Evolutionary conservation across 1,140 invertebrate genomes (phyloP).

Genomic region (Scaptodrosophila lebanonensis): DNA sequence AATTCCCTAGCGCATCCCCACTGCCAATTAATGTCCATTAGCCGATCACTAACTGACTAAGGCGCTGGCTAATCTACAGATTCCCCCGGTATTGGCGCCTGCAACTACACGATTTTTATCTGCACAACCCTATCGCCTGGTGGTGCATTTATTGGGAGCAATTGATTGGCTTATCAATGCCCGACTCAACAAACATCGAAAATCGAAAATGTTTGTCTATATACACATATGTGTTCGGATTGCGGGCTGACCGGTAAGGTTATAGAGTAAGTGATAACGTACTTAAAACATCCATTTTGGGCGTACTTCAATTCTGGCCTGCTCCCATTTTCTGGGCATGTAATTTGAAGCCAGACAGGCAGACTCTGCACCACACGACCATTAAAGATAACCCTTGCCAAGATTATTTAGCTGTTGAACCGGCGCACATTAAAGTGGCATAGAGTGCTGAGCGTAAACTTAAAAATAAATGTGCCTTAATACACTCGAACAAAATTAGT

Average conservation of each 20-base stretch:
- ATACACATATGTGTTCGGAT: background rate
- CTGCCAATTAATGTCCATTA: too few relatives aligned
- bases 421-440: slow-evolving; percentile 19
- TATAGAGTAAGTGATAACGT: slow-evolving; percentile 25
- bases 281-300: too few relatives aligned
- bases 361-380: slow-evolving; percentile 1
- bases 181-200: too few relatives aligned
- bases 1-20: too few relatives aligned
- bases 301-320: background rate
- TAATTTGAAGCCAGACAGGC: too few relatives aligned
- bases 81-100: too few relatives aligned
- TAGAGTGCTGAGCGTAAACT: slow-evolving; percentile 14
- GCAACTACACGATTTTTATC: too few relatives aligned
- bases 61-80: too few relatives aligned
- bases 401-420: slow-evolving; percentile 36
- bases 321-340: slow-evolving; percentile 12
- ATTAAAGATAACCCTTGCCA: slow-evolving; percentile 49
- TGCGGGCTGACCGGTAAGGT: slow-evolving; percentile 6
- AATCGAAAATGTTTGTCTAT: slow-evolving; percentile 1
- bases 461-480: slow-evolving; percentile 15
- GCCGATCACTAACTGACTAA: too few relatives aligned
- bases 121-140: too few relatives aligned
- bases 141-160: too few relatives aligned
- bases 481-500: slow-evolving; percentile 14
- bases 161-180: too few relatives aligned